Evolutionary conservation across 2,113 vertebrate species (phyloP), one percentile per base, ranked within the genome.

Genomic region (Pandion haliaetus): DNA sequence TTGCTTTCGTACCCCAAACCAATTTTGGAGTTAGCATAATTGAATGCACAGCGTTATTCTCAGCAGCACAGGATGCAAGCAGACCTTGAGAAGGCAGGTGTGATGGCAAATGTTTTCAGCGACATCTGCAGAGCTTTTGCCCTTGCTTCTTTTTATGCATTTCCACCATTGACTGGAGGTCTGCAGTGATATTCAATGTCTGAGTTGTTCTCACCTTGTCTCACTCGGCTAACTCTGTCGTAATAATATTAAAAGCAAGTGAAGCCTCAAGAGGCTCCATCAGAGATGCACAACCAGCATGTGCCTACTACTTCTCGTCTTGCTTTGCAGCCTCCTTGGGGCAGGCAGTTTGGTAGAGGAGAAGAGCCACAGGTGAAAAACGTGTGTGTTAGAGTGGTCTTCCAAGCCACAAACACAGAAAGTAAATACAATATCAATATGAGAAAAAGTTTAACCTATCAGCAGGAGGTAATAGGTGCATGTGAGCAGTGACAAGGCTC

Each of bases 361-460:
- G 6, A 40, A 59, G 44, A 69, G 38, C 38, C 70, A 50, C 23
- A 57, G 34, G 8, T 71, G 65, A 34, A 45, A 85, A 73, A 36
- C 5, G 18, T 0, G 2, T 8, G 4, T 29, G 5, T 32, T 34
- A 17, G 1, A 25, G 9, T 7, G 4, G 6, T 23, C 14, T 57
- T 69, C 17, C 62, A 57, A 57, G 50, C 31, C 25, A 24, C 59
- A 77, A 52, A 73, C 23, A 38, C 4, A 32, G 49, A 32, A 6
- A 8, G 28, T 14, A 91, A 89, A 84, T 17, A 36, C 44, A 55
- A n/a, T 7, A 47, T 23, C 7, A 12, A 7, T 6, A 32, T 3
- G 34, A 61, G 32, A 38, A 90, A 32, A 62, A 70, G 32, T 57
- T 88, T 55, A 70, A 18, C 47, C 26, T 42, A 6, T 54, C 49